Evolutionary conservation across 2,113 vertebrate genomes (phyloP), one percentile per base, ranked within the genome.

Genomic region (Salvelinus namaycush): DNA sequence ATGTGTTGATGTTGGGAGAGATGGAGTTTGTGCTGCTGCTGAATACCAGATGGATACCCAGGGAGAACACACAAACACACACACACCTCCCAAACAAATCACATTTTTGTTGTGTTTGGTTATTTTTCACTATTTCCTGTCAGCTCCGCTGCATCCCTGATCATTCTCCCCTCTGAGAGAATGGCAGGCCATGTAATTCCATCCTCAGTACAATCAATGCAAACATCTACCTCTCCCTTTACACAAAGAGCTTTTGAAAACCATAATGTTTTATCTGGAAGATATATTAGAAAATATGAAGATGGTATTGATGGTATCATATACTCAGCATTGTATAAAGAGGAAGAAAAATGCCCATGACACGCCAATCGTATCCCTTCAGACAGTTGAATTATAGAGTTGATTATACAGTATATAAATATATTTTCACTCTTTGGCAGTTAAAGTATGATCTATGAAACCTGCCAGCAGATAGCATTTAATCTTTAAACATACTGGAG

Each of bases 1-100:
- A 93, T 92, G 92, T 93, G 92, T 90, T 92, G 92, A 93, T 92
- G 90, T 90, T 88, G 81, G 87, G 81, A 87, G 89, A 93, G 89
- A 93, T 94, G 92, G 92, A 90, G 90, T 91, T 89, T 89, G 87
- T 86, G 83, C 86, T 83, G 81, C 91, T 91, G 81, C 90, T 91
- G 92, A 92, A 93, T 91, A 90, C 88, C 90, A 92, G 92, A 93
- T 91, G 90, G 89, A 91, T 90, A 82, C 79, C 79, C 77, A 86
- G 83, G 86, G 89, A 92, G 88, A 91, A 92, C 51, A 54, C 51
- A 31, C 29, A 31, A 13, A 54, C 51, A 54, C 49, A 54, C 49
- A 51, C 14, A 18, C 51, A 54, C 51, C 13, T 18, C 12, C 14
- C 4, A 54, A 54, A 54, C 89, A 91, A 92, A 92, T 93, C 90